Evolutionary conservation across 2,113 vertebrate species (phyloP).

Genomic region (Silurus meridionalis): DNA sequence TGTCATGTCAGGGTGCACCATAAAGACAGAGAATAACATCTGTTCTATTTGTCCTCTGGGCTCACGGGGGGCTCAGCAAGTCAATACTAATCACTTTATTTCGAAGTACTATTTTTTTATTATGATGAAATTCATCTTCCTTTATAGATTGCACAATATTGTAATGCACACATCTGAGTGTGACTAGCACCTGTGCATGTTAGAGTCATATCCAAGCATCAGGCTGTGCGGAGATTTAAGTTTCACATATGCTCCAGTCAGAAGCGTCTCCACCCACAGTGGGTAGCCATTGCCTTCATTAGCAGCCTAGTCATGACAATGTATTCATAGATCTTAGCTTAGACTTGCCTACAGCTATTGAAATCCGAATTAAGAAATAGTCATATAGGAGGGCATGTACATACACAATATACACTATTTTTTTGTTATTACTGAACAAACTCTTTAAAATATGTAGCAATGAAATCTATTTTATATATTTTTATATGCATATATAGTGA

Average conservation of each 20-base stretch:
- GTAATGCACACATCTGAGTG: conserved; percentile 58
- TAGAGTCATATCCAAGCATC: conserved; percentile 52
- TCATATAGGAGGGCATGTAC: conserved; percentile 15
- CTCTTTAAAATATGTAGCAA: conserved; percentile 62
- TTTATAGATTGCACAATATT: conserved; percentile 27
- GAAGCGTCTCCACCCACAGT: conserved; percentile 26
- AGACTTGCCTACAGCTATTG: conserved; percentile 19
- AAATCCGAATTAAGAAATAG: conserved; percentile 33
- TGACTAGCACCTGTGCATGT: conserved; percentile 68
- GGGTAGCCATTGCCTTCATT: conserved; percentile 14
- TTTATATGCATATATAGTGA: conserved; percentile 71
- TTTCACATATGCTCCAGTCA: conserved; percentile 6
- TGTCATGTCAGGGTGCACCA: neutral
- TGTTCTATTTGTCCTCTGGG: conserved; percentile 11
- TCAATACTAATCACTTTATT: conserved; percentile 49
- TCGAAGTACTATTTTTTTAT: conserved; percentile 55
- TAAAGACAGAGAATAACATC: conserved; percentile 1
- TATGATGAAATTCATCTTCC: conserved; percentile 9
- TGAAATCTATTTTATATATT: conserved; percentile 73
- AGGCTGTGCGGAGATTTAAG: conserved; percentile 2
- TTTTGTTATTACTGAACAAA: conserved; percentile 69
- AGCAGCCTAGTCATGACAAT: conserved; percentile 4
- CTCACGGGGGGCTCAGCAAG: conserved; percentile 14
- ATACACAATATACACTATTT: conserved; percentile 27
- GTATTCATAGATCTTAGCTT: neutral